Evolutionary conservation across 2,113 vertebrate genomes (phyloP).

Genomic region (Syngnathoides biaculeatus): DNA sequence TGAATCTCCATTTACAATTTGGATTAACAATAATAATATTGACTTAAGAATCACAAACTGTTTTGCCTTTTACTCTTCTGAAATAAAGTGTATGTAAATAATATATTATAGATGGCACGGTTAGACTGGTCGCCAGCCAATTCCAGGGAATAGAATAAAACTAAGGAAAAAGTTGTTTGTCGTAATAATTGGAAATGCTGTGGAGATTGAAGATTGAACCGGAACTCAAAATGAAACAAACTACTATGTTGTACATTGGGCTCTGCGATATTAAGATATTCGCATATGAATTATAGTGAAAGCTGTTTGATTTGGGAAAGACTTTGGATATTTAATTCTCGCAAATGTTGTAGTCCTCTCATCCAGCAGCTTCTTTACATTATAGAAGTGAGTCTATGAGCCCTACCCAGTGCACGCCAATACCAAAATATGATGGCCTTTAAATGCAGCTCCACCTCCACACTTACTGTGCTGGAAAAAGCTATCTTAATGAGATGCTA

Average conservation of each 20-base stretch:
- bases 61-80: too few species aligned
- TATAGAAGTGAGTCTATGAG: slow-evolving; percentile 15
- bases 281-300: neutral
- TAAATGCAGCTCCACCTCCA: slow-evolving; percentile 48
- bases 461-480: slow-evolving; percentile 64
- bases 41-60: too few species aligned
- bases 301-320: neutral
- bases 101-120: slow-evolving; percentile 4
- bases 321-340: slow-evolving; percentile 5
- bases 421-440: slow-evolving; percentile 54
- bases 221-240: slow-evolving; percentile 5
- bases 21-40: too few species aligned
- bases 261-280: neutral
- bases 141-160: too few species aligned
- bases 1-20: too few species aligned
- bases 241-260: neutral
- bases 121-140: too few species aligned
- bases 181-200: slow-evolving; percentile 13
- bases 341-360: slow-evolving; percentile 1
- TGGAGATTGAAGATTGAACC: slow-evolving; percentile 17
- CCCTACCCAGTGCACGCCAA: slow-evolving; percentile 26
- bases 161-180: slow-evolving; percentile 30
- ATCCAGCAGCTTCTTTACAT: slow-evolving; percentile 19
- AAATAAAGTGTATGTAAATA: too few species aligned
- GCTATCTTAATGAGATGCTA: slow-evolving; percentile 77